Percentiles rank a stretch among this genome's conserved stretches.
phyloP scores from a whole-genome alignment of 1,140 invertebrate species.

The Drosophila triauraria region DNA sequence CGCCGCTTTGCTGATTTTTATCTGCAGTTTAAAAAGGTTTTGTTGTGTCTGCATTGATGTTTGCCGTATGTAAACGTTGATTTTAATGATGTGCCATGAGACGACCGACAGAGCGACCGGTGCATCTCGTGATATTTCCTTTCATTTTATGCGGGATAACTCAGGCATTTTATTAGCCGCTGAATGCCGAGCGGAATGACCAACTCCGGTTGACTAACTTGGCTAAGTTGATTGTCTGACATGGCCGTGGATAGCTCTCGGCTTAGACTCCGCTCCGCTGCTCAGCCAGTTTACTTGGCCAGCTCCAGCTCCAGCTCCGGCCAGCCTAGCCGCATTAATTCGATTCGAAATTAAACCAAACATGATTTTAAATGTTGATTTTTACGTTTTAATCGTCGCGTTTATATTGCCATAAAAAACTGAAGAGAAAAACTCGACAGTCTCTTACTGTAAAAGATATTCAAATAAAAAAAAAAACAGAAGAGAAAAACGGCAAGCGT shows the following conservation, averaged over 20 bases:
- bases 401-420: conserved; percentile 79
- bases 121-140: conserved; percentile 23
- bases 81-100: conserved; percentile 81
- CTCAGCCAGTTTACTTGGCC: conserved; percentile 59
- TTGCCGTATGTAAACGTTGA: conserved; percentile 81
- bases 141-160: conserved; percentile 71
- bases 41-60: conserved; percentile 82
- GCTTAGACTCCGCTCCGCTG: conserved; percentile 53
- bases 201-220: conserved; percentile 82
- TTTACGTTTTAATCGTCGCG: conserved; percentile 81
- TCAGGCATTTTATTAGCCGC: conserved; percentile 82
- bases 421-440: conserved; percentile 61
- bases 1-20: conserved; percentile 78
- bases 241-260: conserved; percentile 72
- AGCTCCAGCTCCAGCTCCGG: conserved; percentile 10
- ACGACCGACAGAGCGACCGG: conserved; percentile 13
- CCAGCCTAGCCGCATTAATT: conserved; percentile 56
- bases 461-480: conserved; percentile 1
- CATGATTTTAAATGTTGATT: conserved; percentile 83
- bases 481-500: conserved; percentile 38
- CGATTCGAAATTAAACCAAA: conserved; percentile 79
- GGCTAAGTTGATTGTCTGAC: conserved; percentile 83
- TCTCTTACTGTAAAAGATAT: conserved; percentile 47
- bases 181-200: conserved; percentile 82
- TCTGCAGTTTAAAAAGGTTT: conserved; percentile 80